Evolutionary conservation across 30 jellyfish, hydroid and myxozoan species (phyloP), one percentile per base, ranked within the genome.

Genomic region (Aurelia sp.): DNA sequence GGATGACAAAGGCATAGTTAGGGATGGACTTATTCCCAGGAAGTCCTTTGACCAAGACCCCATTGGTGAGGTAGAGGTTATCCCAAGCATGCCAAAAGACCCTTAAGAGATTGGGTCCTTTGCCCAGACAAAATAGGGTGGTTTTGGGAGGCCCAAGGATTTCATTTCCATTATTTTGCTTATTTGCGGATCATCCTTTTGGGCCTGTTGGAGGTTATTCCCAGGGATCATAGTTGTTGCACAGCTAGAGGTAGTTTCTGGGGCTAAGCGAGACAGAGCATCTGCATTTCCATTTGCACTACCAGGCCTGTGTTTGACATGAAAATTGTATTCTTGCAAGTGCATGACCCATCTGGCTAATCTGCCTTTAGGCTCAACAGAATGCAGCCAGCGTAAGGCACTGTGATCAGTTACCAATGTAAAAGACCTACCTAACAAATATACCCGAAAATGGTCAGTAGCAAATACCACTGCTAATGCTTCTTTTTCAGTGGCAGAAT

Each of bases 61-160:
- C 84, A 52, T 80, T 80, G 74, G 48, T 63, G 17, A 80, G 16
- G 35, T 51, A 31, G 35, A 65, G 70, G 30, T 8, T 17, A 62
- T 80, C 90, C 82, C 90, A 80, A 66, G 74, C 48, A 53, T 80
- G 83, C 90, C 82, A 65, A 59, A 23, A 80, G 8, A 75, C 58
- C 40, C 74, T 71, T 21, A 80, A n/a, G n/a, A 30, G 31, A 51
- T 51, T 47, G 90, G 90, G 41, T 80, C 73, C 19, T 13, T 23
- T 23, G 75, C 58, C 90, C 90, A 80, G 23, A 47, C 90, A 66
- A 80, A 80, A 21, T 21, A 67, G 8, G 82, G 84, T 10, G 90
- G 82, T 52, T 66, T 80, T 6, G 90, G 90, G 50, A 63, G 58
- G 31, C 64, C 90, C 16, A 18, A 44, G 13, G 51, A 66, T 51